Base-by-base conservation (phyloP, 2,888 invertebrate species). In the Ichneumoninae sp. region DNA sequence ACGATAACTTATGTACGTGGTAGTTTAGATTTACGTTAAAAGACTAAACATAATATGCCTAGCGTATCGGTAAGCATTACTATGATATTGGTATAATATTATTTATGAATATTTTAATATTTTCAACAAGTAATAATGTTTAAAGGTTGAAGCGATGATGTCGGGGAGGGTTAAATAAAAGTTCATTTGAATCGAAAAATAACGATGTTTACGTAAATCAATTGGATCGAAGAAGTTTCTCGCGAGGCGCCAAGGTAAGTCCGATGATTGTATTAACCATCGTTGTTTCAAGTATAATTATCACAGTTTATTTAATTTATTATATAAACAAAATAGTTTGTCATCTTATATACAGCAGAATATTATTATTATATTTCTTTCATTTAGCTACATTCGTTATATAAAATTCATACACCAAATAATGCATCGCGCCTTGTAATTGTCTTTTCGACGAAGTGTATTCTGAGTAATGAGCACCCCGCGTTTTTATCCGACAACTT, bases 61-160 rank as follows among this genome's bases (percentile, higher is more conserved):
- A 90, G 88, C 88, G 80, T 90, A 89, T 63, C n/a, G 54, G 87
- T 91, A 89, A 91, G 89, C 89, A 92, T 91, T 90, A 90, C 47
- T 89, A 88, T 84, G 88, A 89, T 88, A 91, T 89, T 90, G 90
- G 90, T 92, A 91, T 91, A 89, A 90, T 91, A 90, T 92, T 93
- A 93, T 93, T 93, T 92, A 93, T 93, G 92, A 90, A 89, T 92
- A 91, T 91, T 92, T 92, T 90, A 93, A 90, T 92, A 91, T 91
- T 91, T 89, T 88, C 86, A 87, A 90, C 87, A 89, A 88, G 88
- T 86, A 88, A 89, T 88, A 89, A 90, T 89, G 89, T 89, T 89
- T 89, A 88, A 89, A 90, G 88, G 88, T 88, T 30, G 30, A 88
- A 86, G 85, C 85, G 87, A 82, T 76, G 83, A 86, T 84, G 85